Conservation (phyloP, 2,888 invertebrate genomes). For the Ferrisia virgata region DNA sequence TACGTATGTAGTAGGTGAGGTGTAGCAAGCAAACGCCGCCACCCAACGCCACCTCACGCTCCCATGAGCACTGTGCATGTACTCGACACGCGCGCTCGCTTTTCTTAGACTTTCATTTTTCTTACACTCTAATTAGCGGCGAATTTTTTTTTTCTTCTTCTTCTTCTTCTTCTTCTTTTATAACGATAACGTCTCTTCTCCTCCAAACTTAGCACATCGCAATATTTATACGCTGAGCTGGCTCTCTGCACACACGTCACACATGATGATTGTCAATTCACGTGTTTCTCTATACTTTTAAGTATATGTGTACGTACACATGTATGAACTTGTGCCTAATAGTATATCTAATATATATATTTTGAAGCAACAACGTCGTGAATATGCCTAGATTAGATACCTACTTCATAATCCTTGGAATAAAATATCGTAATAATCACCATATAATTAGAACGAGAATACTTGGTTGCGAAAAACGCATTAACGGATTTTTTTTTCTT, state of each 20-base stretch:
- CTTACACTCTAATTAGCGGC: neutral
- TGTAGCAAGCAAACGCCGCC: too few relatives aligned
- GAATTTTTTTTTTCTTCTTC: too few relatives aligned
- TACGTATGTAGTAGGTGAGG: too few relatives aligned
- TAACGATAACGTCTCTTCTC: neutral
- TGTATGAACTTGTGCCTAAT: too few relatives aligned
- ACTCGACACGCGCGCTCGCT: conserved; percentile 5
- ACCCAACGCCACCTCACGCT: neutral
- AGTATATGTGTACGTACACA: too few relatives aligned
- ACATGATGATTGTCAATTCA: neutral
- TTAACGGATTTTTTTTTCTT: conserved; percentile 29
- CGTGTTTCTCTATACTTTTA: neutral
- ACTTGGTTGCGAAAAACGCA: conserved; percentile 15
- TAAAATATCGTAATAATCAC: neutral
- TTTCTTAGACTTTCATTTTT: neutral
- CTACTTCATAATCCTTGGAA: conserved; percentile 10
- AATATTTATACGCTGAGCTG: too few relatives aligned
- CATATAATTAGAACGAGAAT: conserved; percentile 16
- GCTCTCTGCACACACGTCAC: neutral
- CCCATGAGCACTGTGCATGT: neutral
- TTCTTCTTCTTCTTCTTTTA: neutral
- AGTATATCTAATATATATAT: neutral
- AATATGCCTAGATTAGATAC: neutral
- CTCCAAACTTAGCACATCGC: neutral
- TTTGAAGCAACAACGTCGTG: neutral